phyloP scores from a whole-genome alignment of 2,888 invertebrate genomes.

The Cantharis rufa region DNA sequence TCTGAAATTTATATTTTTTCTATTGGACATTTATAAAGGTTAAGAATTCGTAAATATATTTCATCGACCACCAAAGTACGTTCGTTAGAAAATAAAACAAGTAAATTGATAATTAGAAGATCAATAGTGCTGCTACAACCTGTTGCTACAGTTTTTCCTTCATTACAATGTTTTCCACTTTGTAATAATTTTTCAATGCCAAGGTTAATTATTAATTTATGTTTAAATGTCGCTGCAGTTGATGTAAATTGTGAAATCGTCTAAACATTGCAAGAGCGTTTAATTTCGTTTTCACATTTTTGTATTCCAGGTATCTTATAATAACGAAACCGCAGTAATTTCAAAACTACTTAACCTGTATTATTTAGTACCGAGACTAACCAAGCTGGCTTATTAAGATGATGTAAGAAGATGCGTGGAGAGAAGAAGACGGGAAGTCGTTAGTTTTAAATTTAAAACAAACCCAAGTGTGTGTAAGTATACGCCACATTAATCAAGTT shows the following conservation, averaged over 20 bases:
- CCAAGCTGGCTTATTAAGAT: neutral
- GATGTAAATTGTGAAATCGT: neutral
- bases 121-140: neutral
- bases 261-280: neutral
- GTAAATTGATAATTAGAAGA: neutral
- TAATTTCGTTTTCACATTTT: neutral
- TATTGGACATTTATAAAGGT: neutral
- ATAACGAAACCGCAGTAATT: neutral
- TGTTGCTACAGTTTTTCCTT: neutral
- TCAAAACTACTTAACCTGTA: neutral
- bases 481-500: neutral
- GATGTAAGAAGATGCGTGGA: neutral
- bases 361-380: neutral
- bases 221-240: neutral
- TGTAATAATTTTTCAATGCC: neutral
- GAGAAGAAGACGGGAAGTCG: neutral
- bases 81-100: neutral
- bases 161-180: neutral
- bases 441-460: neutral
- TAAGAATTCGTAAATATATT: neutral
- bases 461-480: neutral
- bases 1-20: neutral
- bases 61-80: neutral
- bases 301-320: neutral
- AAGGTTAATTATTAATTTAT: neutral